Base-by-base conservation (phyloP, 2,797 vertebrate species). In the Falco cherrug region DNA sequence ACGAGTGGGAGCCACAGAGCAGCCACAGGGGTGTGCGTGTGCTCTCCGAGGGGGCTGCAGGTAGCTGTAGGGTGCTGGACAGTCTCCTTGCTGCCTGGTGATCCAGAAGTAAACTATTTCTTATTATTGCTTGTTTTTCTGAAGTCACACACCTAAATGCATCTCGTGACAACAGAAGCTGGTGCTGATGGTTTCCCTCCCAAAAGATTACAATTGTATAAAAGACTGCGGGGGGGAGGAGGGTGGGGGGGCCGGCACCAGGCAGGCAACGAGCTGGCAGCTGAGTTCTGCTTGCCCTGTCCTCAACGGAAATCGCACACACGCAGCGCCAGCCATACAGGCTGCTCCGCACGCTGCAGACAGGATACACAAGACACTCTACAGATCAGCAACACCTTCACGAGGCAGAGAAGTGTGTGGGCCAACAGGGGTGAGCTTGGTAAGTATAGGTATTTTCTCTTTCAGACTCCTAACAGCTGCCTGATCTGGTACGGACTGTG, bases 41-140 rank as follows among this genome's bases (percentile, higher is more conserved):
- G 77, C 64, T 75, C 74, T 50, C 22, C 0, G 0, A 5, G 7
- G 80, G 74, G 86, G 89, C 59, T 73, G 54, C 51, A n/a, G 53
- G 71, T 29, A 31, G 63, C 1, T 41, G 41, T 1, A 17, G 51
- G 25, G 18, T 63, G 79, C 85, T 9, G 76, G 37, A 25, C 53
- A 78, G 75, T 84, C 65, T 87, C 68, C 35, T 48, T 13, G 5
- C 69, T 53, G 82, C 57, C 86, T 56, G 76, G 19, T 10, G 68
- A 88, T 53, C 73, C 76, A 74, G 24, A 78, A 65, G 73, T 61
- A 86, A 81, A 91, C 50, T 45, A 24, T 14, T 89, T 68, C 59
- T 80, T 22, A 11, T 90, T 97, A 97, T 97, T 97, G 96, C 97
- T 96, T 33, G 10, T 86, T 93, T 89, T 65, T 90, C 94, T 94